Evolutionary conservation across 2,888 invertebrate species (phyloP), one percentile per base, ranked within the genome.

Genomic region (Orthosia gracilis): DNA sequence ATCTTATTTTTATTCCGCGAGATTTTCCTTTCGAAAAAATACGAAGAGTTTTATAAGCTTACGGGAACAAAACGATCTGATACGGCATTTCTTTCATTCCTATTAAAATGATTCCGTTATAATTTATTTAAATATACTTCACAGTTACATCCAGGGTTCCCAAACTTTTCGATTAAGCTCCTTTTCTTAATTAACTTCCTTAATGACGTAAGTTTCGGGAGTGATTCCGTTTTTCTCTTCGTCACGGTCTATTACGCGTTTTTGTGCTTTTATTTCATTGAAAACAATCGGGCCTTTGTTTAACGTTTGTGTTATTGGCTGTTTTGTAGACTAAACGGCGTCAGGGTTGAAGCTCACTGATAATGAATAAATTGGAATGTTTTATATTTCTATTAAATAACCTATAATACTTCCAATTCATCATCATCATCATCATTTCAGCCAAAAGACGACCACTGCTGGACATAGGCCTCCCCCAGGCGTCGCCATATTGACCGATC

Each of bases 141-240:
- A 68, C 84, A 74, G 82, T 78, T 82, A 78, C 73, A 82, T 78
- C 64, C 70, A 72, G 64, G 76, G 71, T 63, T 76, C 86, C 62
- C 80, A 83, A 92, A 92, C 87, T 93, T 92, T 86, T 87, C 88
- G 86, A 92, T 92, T 92, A 91, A 92, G 92, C 91, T 90, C 88
- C 90, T 89, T 85, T 85, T 86, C 85, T 86, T 85, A 86, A 87
- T 87, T 87, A 89, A 86, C 80, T 85, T 89, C 78, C 82, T 85
- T 91, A 90, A 91, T 91, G 91, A 90, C 86, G 78, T 87, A 90
- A 91, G 89, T 91, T 91, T 82, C 31, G 75, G 64, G 76, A 84
- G 80, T 84, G 85, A 79, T 87, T 84, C 76, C 80, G 75, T 86
- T 84, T 85, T 84, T 80, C 71, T 78, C 78, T 80, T 69, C 78